phyloP scores from a whole-genome alignment of 2,113 vertebrate genomes.

The Campylomormyrus tamandua region DNA sequence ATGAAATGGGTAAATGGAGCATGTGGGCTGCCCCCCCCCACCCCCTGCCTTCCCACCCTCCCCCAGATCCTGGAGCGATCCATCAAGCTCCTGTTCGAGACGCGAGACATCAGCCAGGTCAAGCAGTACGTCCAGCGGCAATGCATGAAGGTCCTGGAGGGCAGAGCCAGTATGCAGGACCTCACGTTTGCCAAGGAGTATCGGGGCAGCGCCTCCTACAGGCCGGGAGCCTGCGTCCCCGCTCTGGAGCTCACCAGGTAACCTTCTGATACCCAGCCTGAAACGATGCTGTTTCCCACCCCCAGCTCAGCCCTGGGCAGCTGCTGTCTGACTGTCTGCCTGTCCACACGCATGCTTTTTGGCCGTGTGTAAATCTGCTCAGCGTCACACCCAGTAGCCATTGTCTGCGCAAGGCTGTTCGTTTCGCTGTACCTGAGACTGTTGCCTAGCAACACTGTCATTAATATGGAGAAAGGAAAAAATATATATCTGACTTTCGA shows the following conservation, averaged over 20 bases:
- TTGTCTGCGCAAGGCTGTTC: slow-evolving; percentile 40
- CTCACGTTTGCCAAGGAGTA: slow-evolving; percentile 97
- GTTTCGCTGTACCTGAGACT: slow-evolving; percentile 41
- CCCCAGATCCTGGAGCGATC: slow-evolving; percentile 89
- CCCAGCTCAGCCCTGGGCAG: not conserved
- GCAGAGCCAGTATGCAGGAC: slow-evolving; percentile 89
- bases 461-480: slow-evolving; percentile 31
- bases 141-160: slow-evolving; percentile 86
- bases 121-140: slow-evolving; percentile 92
- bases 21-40: not conserved
- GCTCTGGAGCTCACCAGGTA: slow-evolving; percentile 94
- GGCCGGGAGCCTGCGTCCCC: slow-evolving; percentile 85
- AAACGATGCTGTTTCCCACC: not conserved
- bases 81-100: slow-evolving; percentile 96
- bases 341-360: not conserved
- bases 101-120: slow-evolving; percentile 92
- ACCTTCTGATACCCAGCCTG: not conserved
- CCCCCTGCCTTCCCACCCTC: slow-evolving; percentile 13
- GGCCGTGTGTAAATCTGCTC: slow-evolving; percentile 37
- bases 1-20: not conserved
- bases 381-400: slow-evolving; percentile 31
- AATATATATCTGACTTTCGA: slow-evolving; percentile 27
- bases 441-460: slow-evolving; percentile 46
- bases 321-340: not conserved
- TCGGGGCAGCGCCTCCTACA: slow-evolving; percentile 80